Conservation (phyloP, 2,797 vertebrate species). For the Sebastes iracundus region DNA sequence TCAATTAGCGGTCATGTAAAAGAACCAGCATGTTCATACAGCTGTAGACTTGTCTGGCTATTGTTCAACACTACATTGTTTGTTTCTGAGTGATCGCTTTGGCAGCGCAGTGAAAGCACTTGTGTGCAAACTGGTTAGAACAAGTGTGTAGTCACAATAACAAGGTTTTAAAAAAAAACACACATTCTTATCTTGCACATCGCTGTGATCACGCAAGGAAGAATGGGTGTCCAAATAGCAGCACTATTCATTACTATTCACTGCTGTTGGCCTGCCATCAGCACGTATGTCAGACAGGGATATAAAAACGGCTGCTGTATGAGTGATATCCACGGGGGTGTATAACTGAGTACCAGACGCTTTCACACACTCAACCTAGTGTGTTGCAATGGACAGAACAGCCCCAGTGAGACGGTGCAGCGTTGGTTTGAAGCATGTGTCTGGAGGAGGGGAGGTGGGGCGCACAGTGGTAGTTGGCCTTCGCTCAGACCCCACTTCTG, state of each 20-base stretch:
- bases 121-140: conserved; percentile 78
- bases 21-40: conserved; percentile 65
- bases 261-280: conserved; percentile 57
- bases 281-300: conserved; percentile 61
- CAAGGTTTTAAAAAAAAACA: conserved; percentile 43
- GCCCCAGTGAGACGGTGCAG: conserved; percentile 58
- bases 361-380: conserved; percentile 66
- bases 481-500: conserved; percentile 84
- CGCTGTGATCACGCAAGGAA: conserved; percentile 47
- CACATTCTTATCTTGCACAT: conserved; percentile 65
- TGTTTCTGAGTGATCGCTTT: conserved; percentile 73
- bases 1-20: conserved; percentile 56
- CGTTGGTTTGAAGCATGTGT: conserved; percentile 65
- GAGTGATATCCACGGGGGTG: conserved; percentile 67
- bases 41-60: conserved; percentile 76
- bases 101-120: conserved; percentile 66
- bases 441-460: conserved; percentile 52
- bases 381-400: conserved; percentile 66
- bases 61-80: conserved; percentile 79
- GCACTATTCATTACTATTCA: conserved; percentile 55
- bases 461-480: conserved; percentile 73
- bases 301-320: conserved; percentile 63
- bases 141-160: conserved; percentile 77
- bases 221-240: conserved; percentile 54
- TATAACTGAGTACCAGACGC: conserved; percentile 55